phyloP scores from a whole-genome alignment of 1,140 invertebrate species.

The Psix sp. region DNA sequence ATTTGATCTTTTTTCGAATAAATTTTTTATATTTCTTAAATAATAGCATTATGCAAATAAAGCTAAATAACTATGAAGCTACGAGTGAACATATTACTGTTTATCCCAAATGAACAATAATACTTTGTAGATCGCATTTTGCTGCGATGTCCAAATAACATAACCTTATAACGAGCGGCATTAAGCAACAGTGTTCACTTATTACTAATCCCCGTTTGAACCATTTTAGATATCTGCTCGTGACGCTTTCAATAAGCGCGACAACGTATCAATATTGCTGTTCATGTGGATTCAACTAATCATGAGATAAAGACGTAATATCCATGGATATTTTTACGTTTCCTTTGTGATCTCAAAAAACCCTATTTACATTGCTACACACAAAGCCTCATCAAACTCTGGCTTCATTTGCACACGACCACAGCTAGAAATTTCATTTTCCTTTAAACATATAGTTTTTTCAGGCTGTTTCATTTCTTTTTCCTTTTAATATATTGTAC shows the following conservation, averaged over 20 bases:
- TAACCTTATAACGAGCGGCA: too few relatives aligned
- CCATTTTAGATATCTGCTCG: conserved; percentile 6
- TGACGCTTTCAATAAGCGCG: conserved; percentile 29
- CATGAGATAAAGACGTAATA: conserved; percentile 28
- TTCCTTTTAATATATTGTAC: conserved; percentile 50
- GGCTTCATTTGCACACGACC: conserved; percentile 38
- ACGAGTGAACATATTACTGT: too few relatives aligned
- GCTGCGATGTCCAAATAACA: too few relatives aligned
- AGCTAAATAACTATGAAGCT: too few relatives aligned
- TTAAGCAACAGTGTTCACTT: too few relatives aligned
- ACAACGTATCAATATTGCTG: conserved; percentile 23
- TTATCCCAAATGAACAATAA: too few relatives aligned
- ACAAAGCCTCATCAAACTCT: conserved; percentile 30
- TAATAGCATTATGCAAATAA: too few relatives aligned
- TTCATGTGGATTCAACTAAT: conserved; percentile 9
- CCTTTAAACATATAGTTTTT: conserved; percentile 39
- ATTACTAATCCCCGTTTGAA: conserved; percentile 7
- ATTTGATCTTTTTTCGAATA: too few relatives aligned
- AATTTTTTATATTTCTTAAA: too few relatives aligned
- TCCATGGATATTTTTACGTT: conserved; percentile 5
- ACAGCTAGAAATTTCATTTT: conserved; percentile 45
- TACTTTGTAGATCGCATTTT: too few relatives aligned
- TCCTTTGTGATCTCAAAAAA: conserved; percentile 3
- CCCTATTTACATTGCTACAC: conserved; percentile 33
- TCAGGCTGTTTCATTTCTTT: conserved; percentile 29